Conservation (phyloP, 1,140 invertebrate species). For the Samia ricini region DNA sequence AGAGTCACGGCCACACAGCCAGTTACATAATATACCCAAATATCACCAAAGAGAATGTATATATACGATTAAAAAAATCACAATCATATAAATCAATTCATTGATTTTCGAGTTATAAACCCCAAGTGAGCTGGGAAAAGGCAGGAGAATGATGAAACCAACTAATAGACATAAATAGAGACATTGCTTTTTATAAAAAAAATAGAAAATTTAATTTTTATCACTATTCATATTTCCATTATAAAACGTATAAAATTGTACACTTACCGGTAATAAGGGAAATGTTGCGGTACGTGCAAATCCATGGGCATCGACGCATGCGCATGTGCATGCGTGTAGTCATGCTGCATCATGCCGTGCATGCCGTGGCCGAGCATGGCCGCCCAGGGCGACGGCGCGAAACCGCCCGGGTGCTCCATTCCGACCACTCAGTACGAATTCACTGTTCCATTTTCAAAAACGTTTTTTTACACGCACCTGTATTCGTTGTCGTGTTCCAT, state of each 20-base stretch:
- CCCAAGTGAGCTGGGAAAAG: too few relatives aligned
- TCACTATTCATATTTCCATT: too few relatives aligned
- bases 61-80: too few relatives aligned
- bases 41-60: too few relatives aligned
- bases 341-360: conserved; percentile 82
- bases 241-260: background rate
- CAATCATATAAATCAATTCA: too few relatives aligned
- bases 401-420: conserved; percentile 84
- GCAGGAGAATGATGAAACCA: too few relatives aligned
- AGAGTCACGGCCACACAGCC: too few relatives aligned
- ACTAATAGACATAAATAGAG: too few relatives aligned
- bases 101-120: too few relatives aligned
- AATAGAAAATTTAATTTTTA: too few relatives aligned
- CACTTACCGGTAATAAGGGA: conserved; percentile 90
- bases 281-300: conserved; percentile 91
- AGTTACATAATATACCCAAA: too few relatives aligned
- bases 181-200: too few relatives aligned
- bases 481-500: background rate
- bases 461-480: background rate
- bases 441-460: conserved; percentile 31
- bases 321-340: conserved; percentile 77
- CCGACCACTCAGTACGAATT: conserved; percentile 13
- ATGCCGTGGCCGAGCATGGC: conserved; percentile 82
- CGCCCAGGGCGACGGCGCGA: conserved; percentile 84
- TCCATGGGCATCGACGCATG: conserved; percentile 84